A percentile compares a stretch with the other conserved stretches of the same genome.
These are phyloP conservation scores for Sphaeramia orbicularis DNA, from an alignment of 2,797 vertebrate species.

Conservation along the genomic window DNA sequence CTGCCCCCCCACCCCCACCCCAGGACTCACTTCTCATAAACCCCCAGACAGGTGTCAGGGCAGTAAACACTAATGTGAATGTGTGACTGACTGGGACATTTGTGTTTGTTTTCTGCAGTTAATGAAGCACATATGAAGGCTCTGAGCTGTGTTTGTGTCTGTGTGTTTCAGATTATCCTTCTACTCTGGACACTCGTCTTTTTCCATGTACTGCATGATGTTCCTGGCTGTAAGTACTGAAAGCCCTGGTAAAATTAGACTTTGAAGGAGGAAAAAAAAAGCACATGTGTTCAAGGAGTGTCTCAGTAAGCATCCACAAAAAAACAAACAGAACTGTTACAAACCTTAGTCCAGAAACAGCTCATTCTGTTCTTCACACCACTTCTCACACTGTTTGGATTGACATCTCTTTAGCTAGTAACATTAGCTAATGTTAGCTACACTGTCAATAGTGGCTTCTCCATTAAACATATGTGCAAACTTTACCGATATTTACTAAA, in stretches of 20 bases:
- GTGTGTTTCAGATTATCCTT: slow-evolving; percentile 90
- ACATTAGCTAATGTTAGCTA: too few relatives aligned
- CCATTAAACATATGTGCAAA: too few relatives aligned
- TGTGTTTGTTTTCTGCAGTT: too few relatives aligned
- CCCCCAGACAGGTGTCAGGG: background rate
- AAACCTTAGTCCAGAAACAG: too few relatives aligned
- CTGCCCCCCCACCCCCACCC: slow-evolving; percentile 7
- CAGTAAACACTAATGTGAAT: background rate
- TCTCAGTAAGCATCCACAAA: too few relatives aligned
- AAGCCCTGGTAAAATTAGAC: background rate
- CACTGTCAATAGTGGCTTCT: too few relatives aligned
- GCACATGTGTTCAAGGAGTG: too few relatives aligned
- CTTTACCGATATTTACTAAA: too few relatives aligned
- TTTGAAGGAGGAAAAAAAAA: background rate
- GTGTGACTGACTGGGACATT: background rate
- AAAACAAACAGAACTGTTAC: too few relatives aligned
- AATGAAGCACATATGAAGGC: background rate
- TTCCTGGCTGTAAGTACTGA: slow-evolving; percentile 95
- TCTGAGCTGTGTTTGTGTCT: slow-evolving; percentile 42
- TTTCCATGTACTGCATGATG: slow-evolving; percentile 99
- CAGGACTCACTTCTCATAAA: background rate
- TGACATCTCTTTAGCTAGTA: too few relatives aligned
- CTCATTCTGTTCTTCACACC: too few relatives aligned
- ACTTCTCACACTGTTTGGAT: too few relatives aligned
- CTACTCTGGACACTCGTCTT: slow-evolving; percentile 98